phyloP scores from a whole-genome alignment of 2,113 vertebrate genomes.

The Polyodon spathula region DNA sequence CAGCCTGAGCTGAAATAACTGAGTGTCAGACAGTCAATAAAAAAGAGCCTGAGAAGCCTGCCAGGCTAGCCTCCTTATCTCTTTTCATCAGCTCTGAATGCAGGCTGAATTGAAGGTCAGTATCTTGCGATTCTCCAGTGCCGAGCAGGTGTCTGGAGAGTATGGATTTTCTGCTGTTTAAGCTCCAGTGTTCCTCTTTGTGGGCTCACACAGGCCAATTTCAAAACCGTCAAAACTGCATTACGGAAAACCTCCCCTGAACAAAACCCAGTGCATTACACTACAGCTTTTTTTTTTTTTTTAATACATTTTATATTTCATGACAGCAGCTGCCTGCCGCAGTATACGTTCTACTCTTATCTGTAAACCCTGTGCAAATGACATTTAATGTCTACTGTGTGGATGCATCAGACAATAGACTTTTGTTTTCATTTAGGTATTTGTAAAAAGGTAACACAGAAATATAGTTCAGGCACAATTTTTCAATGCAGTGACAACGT shows the following conservation, averaged over 20 bases:
- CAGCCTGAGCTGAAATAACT: constrained; percentile 50
- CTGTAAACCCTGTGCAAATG: constrained; percentile 30
- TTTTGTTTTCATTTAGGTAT: constrained; percentile 29
- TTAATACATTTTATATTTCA: constrained; percentile 37
- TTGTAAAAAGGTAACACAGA: constrained; percentile 21
- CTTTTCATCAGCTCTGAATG: constrained; percentile 61
- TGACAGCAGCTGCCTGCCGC: constrained; percentile 27
- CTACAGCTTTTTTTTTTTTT: constrained; percentile 19
- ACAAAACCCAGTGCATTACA: constrained; percentile 47
- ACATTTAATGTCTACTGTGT: constrained; percentile 33
- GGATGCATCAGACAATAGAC: constrained; percentile 11
- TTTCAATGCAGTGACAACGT: too few relatives aligned
- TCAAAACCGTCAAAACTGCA: constrained; percentile 58
- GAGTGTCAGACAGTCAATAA: constrained; percentile 72
- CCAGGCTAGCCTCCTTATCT: constrained; percentile 73
- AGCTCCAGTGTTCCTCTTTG: constrained; percentile 53
- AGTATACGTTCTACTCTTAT: constrained; percentile 29
- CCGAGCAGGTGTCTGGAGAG: constrained; percentile 60
- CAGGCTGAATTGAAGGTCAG: constrained; percentile 75
- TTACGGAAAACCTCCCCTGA: constrained; percentile 50
- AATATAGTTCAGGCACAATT: too few relatives aligned
- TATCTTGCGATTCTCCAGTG: constrained; percentile 68
- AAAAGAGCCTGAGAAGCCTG: constrained; percentile 50
- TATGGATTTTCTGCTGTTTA: constrained; percentile 68
- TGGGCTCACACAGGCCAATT: constrained; percentile 57